phyloP scores from a whole-genome alignment of 1,140 invertebrate species.

The Leucophenga varia region DNA sequence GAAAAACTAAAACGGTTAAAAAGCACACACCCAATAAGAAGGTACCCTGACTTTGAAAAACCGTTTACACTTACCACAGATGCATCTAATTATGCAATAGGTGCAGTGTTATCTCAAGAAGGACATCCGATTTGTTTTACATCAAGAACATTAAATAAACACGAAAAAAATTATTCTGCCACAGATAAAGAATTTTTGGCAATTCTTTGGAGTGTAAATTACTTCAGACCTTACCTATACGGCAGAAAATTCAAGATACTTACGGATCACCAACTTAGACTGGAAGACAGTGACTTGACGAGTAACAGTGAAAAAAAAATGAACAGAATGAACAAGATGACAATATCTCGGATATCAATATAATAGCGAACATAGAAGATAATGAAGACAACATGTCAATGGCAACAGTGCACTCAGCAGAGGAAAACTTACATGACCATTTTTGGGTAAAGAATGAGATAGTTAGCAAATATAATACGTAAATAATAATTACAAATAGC shows the following conservation, averaged over 20 bases:
- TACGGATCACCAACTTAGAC: too few relatives aligned
- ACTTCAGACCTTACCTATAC: too few relatives aligned
- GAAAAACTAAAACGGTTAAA: constrained; percentile 17
- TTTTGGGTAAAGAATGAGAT: constrained; percentile 17
- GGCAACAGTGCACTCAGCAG: constrained; percentile 21
- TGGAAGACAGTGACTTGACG: not conserved
- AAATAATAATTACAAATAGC: constrained; percentile 14
- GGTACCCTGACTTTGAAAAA: constrained; percentile 5
- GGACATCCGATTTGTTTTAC: constrained; percentile 13
- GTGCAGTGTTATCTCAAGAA: constrained; percentile 10
- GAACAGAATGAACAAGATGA: too few relatives aligned
- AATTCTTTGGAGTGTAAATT: too few relatives aligned
- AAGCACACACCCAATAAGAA: constrained; percentile 1
- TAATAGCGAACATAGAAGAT: constrained; percentile 11
- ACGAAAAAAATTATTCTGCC: constrained; percentile 3
- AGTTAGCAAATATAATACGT: constrained; percentile 19
- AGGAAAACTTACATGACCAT: constrained; percentile 17
- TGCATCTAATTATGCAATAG: constrained; percentile 5
- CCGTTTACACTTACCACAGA: constrained; percentile 2
- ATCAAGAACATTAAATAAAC: constrained; percentile 11
- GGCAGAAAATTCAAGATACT: too few relatives aligned
- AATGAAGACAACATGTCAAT: constrained; percentile 4
- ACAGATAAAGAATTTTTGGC: too few relatives aligned
- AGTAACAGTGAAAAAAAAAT: too few relatives aligned
- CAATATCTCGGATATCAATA: constrained; percentile 8